phyloP scores from a whole-genome alignment of 2,888 invertebrate species.

The Odontomyia ornata region DNA sequence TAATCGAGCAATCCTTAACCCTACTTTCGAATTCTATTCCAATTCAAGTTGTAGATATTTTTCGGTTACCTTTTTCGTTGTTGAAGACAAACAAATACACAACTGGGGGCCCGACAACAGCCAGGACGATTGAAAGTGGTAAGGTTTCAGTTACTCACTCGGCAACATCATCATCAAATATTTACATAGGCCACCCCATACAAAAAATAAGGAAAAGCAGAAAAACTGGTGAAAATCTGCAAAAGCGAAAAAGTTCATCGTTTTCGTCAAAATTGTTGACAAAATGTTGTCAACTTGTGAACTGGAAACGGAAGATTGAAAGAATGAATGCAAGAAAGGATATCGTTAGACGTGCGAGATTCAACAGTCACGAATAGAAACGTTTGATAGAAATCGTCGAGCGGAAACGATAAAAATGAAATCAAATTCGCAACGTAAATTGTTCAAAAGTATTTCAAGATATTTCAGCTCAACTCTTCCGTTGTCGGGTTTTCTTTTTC shows the following conservation, averaged over 20 bases:
- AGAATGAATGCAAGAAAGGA: neutral
- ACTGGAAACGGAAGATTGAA: neutral
- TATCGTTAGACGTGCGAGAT: neutral
- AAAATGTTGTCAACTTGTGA: neutral
- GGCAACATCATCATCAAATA: constrained; percentile 25
- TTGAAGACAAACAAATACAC: constrained; percentile 5
- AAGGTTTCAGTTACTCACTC: constrained; percentile 11
- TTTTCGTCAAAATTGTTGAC: constrained; percentile 18
- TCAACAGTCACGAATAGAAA: neutral
- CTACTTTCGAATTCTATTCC: constrained; percentile 38
- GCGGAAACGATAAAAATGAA: constrained; percentile 10
- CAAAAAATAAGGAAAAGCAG: neutral
- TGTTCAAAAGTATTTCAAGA: neutral
- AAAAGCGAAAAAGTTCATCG: constrained; percentile 11
- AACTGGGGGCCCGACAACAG: neutral
- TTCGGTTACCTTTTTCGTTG: neutral
- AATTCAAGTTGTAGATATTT: neutral
- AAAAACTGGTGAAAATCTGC: neutral
- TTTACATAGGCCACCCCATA: constrained; percentile 11
- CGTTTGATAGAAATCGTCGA: neutral
- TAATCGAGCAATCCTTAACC: constrained; percentile 4
- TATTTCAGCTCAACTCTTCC: neutral
- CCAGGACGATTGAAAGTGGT: neutral
- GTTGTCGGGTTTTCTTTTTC: neutral
- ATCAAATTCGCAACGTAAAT: neutral